Evolutionary conservation across 2,797 vertebrate species (phyloP).

Genomic region (Pogoniulus pusillus): DNA sequence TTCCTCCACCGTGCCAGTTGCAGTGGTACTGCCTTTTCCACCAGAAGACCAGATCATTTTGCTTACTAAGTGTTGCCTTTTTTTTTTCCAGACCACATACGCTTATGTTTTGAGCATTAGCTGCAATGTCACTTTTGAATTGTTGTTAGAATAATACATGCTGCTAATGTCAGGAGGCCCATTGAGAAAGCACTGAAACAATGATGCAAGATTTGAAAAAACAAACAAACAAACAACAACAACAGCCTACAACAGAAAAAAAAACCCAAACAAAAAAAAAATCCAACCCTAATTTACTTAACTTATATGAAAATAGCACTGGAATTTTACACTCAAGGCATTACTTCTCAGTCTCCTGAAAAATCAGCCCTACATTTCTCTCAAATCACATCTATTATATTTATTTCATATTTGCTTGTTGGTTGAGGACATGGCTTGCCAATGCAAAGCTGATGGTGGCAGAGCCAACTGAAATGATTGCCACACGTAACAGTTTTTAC

Average conservation of each 20-base stretch:
- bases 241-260: too few relatives aligned
- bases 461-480: not conserved
- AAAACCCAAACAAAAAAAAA: too few relatives aligned
- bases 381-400: not conserved
- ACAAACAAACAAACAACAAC: too few relatives aligned
- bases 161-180: not conserved
- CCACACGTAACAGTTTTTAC: not conserved
- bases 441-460: not conserved
- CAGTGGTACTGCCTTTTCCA: not conserved
- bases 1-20: not conserved
- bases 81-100: not conserved
- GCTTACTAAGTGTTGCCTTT: not conserved
- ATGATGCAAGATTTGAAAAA: not conserved
- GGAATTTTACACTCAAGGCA: not conserved
- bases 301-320: not conserved
- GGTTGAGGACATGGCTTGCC: not conserved
- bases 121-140: not conserved
- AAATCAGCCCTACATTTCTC: not conserved
- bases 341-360: not conserved
- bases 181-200: not conserved
- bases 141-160: not conserved
- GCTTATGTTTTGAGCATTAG: not conserved
- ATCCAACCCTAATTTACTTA: not conserved
- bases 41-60: rapidly evolving
- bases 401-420: not conserved